A percentile compares a stretch with the other conserved stretches of the same genome.
phyloP scores from a whole-genome alignment of 2,797 vertebrate genomes.

The Aythya fuligula region DNA sequence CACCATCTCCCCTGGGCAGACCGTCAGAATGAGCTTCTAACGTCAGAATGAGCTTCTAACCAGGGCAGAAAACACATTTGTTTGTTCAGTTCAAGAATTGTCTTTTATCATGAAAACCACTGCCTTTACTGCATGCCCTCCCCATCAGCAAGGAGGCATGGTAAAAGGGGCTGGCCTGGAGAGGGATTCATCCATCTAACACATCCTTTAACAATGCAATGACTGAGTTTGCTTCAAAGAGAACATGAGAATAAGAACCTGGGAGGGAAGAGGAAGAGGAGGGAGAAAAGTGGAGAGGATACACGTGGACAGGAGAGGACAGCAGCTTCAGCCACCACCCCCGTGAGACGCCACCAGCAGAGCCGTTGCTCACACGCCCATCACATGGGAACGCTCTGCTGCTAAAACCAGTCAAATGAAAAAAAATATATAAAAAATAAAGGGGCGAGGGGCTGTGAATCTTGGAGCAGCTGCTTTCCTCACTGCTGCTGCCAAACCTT shows the following conservation, averaged over 20 bases:
- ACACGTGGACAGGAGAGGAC: fast-evolving
- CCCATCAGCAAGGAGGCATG: no score
- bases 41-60: not conserved
- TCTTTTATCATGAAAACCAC: not conserved
- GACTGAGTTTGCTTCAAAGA: not conserved
- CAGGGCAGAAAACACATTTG: not conserved
- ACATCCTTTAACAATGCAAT: not conserved
- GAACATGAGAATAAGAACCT: not conserved
- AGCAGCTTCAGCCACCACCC: fast-evolving
- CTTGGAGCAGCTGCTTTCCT: slow-evolving; percentile 53
- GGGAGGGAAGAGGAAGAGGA: not conserved
- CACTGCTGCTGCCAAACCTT: slow-evolving; percentile 1
- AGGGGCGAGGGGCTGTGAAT: not conserved
- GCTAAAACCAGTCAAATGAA: not conserved
- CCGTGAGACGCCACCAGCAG: not conserved
- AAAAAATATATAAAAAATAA: not conserved
- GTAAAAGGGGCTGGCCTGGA: not conserved
- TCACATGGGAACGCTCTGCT: not conserved
- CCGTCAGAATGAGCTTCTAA: not conserved
- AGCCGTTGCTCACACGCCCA: fast-evolving
- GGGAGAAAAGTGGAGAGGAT: not conserved
- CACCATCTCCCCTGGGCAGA: not conserved
- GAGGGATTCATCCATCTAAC: not conserved
- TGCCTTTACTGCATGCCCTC: not conserved
- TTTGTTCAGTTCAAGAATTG: not conserved